These are phyloP conservation scores for Prunella strophiata DNA, from an alignment of 2,797 vertebrate genomes.

Conservation along the genomic window DNA sequence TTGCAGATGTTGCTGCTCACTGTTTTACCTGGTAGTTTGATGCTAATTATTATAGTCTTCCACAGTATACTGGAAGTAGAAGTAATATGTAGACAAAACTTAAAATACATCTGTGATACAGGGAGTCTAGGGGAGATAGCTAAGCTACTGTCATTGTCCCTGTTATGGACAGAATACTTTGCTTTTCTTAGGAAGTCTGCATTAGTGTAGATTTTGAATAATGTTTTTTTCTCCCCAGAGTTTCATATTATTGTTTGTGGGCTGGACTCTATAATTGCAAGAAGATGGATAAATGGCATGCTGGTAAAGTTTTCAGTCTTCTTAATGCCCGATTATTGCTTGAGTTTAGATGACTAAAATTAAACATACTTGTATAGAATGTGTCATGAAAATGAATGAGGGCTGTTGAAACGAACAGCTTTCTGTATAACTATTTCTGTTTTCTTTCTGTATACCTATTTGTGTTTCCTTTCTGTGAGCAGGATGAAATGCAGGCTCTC, in stretches of 20 bases:
- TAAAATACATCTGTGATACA: not conserved
- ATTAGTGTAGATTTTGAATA: not conserved
- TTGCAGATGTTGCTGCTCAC: not conserved
- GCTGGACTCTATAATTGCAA: slow-evolving; percentile 95
- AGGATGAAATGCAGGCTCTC: not conserved
- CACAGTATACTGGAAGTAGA: not conserved
- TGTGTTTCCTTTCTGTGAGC: not conserved
- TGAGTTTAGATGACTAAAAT: not conserved
- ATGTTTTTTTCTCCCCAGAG: slow-evolving; percentile 73
- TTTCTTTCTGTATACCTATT: not conserved
- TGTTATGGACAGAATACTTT: not conserved
- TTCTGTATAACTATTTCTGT: not conserved
- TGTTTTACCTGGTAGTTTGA: not conserved
- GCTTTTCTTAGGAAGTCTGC: not conserved
- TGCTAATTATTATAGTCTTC: not conserved
- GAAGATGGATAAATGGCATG: slow-evolving; percentile 99
- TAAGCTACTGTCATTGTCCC: not conserved
- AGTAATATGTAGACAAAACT: not conserved
- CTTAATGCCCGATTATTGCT: not conserved
- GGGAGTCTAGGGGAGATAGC: not conserved
- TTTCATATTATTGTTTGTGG: slow-evolving; percentile 98
- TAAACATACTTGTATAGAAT: not conserved
- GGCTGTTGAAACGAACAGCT: not conserved
- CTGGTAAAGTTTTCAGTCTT: slow-evolving; percentile 79
- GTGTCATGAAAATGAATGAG: not conserved